A percentile compares a stretch with the other conserved stretches of the same genome.
phyloP scores from a whole-genome alignment of 1,140 invertebrate species.

The Manduca sexta region DNA sequence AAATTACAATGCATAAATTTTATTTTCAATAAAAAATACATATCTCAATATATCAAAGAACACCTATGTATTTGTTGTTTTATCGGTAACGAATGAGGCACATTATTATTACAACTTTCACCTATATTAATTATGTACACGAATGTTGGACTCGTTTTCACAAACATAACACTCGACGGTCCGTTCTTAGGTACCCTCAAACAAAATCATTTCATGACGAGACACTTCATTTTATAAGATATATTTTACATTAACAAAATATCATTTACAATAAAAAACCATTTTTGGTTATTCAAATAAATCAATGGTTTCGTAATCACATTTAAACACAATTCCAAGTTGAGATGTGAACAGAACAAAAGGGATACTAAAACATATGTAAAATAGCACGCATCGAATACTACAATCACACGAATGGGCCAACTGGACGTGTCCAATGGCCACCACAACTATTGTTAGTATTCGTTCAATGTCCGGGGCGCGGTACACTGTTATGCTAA shows the following conservation, averaged over 20 bases:
- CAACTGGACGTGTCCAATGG: too few relatives aligned
- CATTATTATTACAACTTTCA: constrained; percentile 48
- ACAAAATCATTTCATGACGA: constrained; percentile 21
- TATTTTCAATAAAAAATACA: constrained; percentile 67
- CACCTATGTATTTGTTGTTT: constrained; percentile 59
- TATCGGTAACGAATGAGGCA: constrained; percentile 67
- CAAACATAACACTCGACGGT: constrained; percentile 35
- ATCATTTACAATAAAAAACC: constrained; percentile 41
- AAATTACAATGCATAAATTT: constrained; percentile 67
- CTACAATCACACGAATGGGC: too few relatives aligned
- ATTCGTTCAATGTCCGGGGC: too few relatives aligned
- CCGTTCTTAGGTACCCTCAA: constrained; percentile 32
- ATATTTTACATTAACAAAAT: constrained; percentile 49
- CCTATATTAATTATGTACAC: constrained; percentile 25
- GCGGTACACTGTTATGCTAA: too few relatives aligned
- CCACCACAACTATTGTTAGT: too few relatives aligned
- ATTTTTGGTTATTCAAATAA: constrained; percentile 55
- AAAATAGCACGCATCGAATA: too few relatives aligned
- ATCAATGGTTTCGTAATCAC: constrained; percentile 69
- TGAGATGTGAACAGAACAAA: constrained; percentile 11
- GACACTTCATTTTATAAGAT: constrained; percentile 9
- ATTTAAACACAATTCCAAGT: constrained; percentile 28
- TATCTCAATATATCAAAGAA: constrained; percentile 68
- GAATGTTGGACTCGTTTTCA: constrained; percentile 30
- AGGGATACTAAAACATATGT: background rate